These are phyloP conservation scores for Connochaetes taurinus DNA, from an alignment of 2,113 vertebrate genomes.

Conservation along the genomic window DNA sequence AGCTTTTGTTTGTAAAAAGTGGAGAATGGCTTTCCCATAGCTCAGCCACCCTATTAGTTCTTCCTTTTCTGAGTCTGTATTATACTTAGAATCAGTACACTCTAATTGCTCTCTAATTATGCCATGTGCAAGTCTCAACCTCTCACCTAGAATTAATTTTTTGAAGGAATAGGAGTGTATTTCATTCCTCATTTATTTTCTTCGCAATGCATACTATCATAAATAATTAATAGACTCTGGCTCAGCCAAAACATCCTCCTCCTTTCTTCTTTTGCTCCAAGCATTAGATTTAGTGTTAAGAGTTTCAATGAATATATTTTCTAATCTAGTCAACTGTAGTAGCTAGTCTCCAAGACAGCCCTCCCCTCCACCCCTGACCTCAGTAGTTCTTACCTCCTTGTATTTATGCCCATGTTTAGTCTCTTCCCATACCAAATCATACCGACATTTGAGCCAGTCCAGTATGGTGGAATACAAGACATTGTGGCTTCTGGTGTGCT, in stretches of 20 bases:
- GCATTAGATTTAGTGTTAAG: background rate
- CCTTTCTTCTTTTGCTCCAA: background rate
- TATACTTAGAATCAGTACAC: background rate
- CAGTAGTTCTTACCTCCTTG: background rate
- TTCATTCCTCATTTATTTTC: background rate
- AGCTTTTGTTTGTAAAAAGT: background rate
- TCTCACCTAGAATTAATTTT: background rate
- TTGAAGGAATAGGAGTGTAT: background rate
- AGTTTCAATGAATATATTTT: background rate
- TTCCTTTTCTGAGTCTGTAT: background rate
- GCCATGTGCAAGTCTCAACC: background rate
- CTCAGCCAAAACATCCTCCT: background rate
- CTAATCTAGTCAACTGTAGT: background rate
- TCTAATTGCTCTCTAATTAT: slow-evolving; percentile 7
- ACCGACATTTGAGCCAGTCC: background rate
- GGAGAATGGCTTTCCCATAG: background rate
- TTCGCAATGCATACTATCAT: background rate
- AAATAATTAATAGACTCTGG: background rate
- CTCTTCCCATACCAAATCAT: background rate
- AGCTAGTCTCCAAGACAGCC: background rate
- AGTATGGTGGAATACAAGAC: background rate
- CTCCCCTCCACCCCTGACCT: fast-evolving
- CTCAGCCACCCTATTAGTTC: background rate
- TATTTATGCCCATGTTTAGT: background rate
- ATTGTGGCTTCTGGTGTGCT: background rate